A percentile compares a stretch with the other conserved stretches of the same genome.
These are phyloP conservation scores for Yponomeuta malinellus DNA, from an alignment of 2,888 invertebrate genomes.

Conservation along the genomic window DNA sequence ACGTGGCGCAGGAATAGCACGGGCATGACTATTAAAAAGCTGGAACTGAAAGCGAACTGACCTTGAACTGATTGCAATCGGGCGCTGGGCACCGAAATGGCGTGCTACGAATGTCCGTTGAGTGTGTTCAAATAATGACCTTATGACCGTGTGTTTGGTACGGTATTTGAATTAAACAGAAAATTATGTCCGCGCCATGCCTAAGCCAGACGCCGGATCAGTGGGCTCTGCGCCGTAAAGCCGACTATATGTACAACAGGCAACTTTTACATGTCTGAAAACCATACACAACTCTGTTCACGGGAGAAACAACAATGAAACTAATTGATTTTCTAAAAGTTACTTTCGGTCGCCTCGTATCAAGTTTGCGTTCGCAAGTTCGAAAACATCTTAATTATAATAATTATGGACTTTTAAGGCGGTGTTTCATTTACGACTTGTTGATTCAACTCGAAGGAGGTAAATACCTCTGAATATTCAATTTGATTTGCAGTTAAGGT, in stretches of 20 bases:
- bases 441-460: conserved; percentile 4
- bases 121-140: too few species aligned
- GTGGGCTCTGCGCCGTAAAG: background rate
- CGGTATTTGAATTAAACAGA: too few species aligned
- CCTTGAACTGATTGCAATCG: too few species aligned
- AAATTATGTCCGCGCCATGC: too few species aligned
- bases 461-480: conserved; percentile 7
- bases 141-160: too few species aligned
- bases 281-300: conserved; percentile 23
- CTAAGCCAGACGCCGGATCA: too few species aligned
- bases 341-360: conserved; percentile 19
- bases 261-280: conserved; percentile 24
- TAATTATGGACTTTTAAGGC: conserved; percentile 6
- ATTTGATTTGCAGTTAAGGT: background rate
- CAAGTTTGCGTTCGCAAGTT: conserved; percentile 18
- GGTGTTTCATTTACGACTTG: background rate
- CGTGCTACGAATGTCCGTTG: too few species aligned
- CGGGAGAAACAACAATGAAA: conserved; percentile 25
- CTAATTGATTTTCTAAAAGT: conserved; percentile 30
- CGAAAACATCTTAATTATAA: conserved; percentile 12
- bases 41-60: too few species aligned
- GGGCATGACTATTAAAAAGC: too few species aligned
- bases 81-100: too few species aligned
- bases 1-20: too few species aligned
- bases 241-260: conserved; percentile 10